Conservation (phyloP, 37 sponge, comb jelly and placozoan genomes). For the Tethya wilhelma region DNA sequence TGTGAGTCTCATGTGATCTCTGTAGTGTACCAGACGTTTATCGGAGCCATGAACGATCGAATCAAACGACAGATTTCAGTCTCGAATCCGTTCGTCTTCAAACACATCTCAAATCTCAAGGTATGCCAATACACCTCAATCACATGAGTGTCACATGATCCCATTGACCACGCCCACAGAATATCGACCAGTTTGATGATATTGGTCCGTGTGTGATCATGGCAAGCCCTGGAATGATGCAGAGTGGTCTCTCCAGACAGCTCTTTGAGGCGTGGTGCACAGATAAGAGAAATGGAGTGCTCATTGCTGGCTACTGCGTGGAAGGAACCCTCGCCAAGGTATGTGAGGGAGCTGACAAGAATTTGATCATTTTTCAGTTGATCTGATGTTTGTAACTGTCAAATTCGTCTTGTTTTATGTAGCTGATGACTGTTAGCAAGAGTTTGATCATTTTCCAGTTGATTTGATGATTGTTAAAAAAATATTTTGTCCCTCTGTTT, state of each 20-base stretch:
- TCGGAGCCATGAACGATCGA: slow-evolving; percentile 98
- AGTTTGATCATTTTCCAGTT: too few species aligned
- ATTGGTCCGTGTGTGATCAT: slow-evolving; percentile 98
- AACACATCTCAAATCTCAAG: slow-evolving; percentile 95
- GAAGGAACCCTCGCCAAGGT: slow-evolving; percentile 99
- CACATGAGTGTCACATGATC: too few species aligned
- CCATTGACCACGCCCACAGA: slow-evolving; percentile 30
- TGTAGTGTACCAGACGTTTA: slow-evolving; percentile 95
- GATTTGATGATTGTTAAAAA: too few species aligned
- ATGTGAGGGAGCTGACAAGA: background rate
- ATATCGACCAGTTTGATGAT: slow-evolving; percentile 94
- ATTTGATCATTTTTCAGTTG: too few species aligned
- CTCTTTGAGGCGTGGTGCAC: slow-evolving; percentile 99
- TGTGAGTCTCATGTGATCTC: slow-evolving; percentile 1
- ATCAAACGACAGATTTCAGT: slow-evolving; percentile 87
- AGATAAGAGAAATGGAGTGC: slow-evolving; percentile 93
- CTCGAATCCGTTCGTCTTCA: slow-evolving; percentile 97
- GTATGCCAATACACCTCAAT: too few species aligned
- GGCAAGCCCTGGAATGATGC: slow-evolving; percentile 99
- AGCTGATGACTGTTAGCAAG: too few species aligned
- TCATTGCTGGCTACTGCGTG: slow-evolving; percentile 98
- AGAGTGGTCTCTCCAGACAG: slow-evolving; percentile 96
- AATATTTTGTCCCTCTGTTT: too few species aligned
- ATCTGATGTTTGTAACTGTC: too few species aligned
- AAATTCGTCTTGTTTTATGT: too few species aligned